phyloP scores from a whole-genome alignment of 2,797 vertebrate species.

The Eulemur rubriventer region DNA sequence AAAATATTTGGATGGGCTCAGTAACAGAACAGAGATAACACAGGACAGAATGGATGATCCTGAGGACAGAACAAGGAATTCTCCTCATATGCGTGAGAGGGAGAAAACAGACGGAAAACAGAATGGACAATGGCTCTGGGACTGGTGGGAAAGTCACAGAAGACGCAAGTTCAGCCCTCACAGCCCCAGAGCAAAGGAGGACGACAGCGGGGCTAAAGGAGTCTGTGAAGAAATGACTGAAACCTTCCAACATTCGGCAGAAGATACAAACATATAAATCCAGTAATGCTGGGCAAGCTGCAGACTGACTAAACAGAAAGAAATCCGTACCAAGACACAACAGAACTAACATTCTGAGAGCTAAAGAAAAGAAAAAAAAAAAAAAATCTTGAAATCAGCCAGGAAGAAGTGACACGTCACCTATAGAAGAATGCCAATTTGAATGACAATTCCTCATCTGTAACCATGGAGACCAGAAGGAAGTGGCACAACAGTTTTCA shows the following conservation, averaged over 20 bases:
- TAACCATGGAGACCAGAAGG: not conserved
- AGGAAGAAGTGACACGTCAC: fast-evolving
- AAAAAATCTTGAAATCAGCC: not conserved
- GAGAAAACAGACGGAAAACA: not conserved
- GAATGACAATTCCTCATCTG: not conserved
- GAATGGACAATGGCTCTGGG: not conserved
- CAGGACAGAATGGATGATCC: not conserved
- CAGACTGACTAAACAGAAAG: not conserved
- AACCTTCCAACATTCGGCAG: not conserved
- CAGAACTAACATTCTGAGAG: not conserved
- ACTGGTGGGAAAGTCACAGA: not conserved
- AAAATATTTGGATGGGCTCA: not conserved
- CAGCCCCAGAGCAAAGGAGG: fast-evolving
- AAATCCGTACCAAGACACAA: not conserved
- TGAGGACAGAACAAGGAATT: not conserved
- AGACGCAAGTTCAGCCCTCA: fast-evolving
- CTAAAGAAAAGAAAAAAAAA: not conserved
- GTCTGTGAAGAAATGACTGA: not conserved
- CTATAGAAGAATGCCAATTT: fast-evolving
- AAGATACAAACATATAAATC: fast-evolving
- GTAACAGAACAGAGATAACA: fast-evolving
- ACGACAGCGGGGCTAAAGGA: fast-evolving
- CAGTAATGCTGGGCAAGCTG: fast-evolving
- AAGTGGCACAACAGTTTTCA: fast-evolving
- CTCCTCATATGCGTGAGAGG: not conserved